phyloP scores from a whole-genome alignment of 2,113 vertebrate genomes.

The Noturus placidus region DNA sequence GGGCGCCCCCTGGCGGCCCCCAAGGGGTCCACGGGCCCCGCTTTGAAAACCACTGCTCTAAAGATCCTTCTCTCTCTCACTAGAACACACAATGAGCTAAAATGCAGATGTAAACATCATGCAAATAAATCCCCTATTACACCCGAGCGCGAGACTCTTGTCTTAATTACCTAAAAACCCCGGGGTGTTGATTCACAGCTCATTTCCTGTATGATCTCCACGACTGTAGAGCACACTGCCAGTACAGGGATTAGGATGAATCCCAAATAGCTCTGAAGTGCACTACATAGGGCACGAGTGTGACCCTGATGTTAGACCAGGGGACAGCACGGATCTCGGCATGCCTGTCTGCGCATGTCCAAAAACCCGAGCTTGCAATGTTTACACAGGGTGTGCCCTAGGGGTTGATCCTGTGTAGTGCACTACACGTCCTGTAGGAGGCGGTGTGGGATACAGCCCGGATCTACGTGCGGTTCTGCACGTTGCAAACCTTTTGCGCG shows the following conservation, averaged over 20 bases:
- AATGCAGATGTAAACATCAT: no score
- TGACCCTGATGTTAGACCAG: no score
- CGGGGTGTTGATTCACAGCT: not conserved
- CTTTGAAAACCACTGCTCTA: no score
- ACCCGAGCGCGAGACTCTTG: no score
- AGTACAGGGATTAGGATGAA: not conserved
- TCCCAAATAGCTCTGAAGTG: not conserved
- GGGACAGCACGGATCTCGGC: not conserved
- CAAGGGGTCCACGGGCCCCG: no score
- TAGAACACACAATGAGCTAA: no score
- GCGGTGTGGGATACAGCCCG: not conserved
- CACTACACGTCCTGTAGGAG: not conserved
- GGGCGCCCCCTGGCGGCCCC: no score
- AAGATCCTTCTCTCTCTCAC: not conserved
- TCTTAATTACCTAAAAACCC: no score
- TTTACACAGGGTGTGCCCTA: not conserved
- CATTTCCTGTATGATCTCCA: not conserved
- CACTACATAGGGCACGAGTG: not conserved
- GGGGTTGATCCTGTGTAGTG: not conserved
- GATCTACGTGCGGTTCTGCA: constrained; percentile 7
- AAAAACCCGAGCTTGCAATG: not conserved
- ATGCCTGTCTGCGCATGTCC: not conserved
- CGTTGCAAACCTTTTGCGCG: not conserved
- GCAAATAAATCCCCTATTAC: no score
- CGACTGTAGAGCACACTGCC: no score